Base-by-base conservation (phyloP, 2,797 vertebrate genomes). In the Dipus sagitta region DNA sequence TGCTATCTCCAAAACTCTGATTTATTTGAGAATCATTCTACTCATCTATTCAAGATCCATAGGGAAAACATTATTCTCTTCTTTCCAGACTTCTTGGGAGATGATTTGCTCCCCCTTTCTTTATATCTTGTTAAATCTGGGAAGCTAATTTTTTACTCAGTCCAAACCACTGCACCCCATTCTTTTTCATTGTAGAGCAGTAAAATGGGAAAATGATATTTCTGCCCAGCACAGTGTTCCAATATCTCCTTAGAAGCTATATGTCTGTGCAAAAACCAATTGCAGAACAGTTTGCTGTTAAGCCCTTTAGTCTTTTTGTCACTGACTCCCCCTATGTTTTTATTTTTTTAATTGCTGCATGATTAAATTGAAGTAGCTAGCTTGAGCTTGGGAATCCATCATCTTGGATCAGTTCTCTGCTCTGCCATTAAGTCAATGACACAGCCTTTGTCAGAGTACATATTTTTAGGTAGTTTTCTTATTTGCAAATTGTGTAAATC, bases 21-120 rank as follows among this genome's bases (percentile, higher is more conserved):
- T 92, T 96, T 96, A 92, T 84, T 58, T 92, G 68, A 62, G 26
- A 28, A 52, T 78, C 74, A n/a, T 34, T 92, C 6, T 52, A 26
- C 42, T 89, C 78, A 80, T 92, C 71, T 90, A 34, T 75, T 92
- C 52, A 34, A 26, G 81, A 14, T 86, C 94, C 94, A 94, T 38
- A 34, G 86, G 21, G 81, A 86, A 18, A 60, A 34, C 23, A 10
- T 58, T 91, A 20, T 60, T 94, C 86, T 92, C 84, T 91, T 64
- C 76, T 94, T 89, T 84, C 72, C 68, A 95, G 60, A 23, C 70
- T 94, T 96, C 93, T 86, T 93, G 92, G 91, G 91, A 91, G 91
- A 86, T 52, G 70, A 58, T 7, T 47, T 1, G 6, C 14, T 0
- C 14, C 26, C 58, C 54, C 62, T 74, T 62, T 85, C 34, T 95